phyloP scores from a whole-genome alignment of 2,888 invertebrate genomes.

The Crossocerus cetratus region DNA sequence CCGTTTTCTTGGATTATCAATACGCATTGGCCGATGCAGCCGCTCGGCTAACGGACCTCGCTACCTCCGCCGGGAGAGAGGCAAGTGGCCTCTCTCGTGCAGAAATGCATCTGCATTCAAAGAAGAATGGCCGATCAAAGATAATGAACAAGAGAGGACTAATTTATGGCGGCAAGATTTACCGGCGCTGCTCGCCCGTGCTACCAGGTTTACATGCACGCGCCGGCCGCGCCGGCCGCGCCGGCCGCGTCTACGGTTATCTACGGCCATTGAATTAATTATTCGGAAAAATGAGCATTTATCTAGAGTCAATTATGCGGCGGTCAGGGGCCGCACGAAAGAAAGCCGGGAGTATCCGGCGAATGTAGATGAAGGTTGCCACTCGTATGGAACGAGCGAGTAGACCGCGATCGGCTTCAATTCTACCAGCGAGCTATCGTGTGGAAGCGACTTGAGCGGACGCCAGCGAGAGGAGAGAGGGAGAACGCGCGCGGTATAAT shows the following conservation, averaged over 20 bases:
- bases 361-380: background rate
- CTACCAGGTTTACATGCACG: background rate
- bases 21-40: conserved; percentile 15
- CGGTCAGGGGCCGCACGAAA: too few species aligned
- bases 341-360: background rate
- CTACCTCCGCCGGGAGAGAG: background rate
- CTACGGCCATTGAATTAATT: background rate
- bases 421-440: too few species aligned
- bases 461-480: too few species aligned
- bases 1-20: conserved; percentile 29
- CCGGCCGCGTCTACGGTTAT: background rate
- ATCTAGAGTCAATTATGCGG: background rate
- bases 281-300: conserved; percentile 1
- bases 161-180: conserved; percentile 40
- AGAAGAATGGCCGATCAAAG: conserved; percentile 29
- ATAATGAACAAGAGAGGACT: conserved; percentile 10
- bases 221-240: background rate
- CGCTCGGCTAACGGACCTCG: background rate
- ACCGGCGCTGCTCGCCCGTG: conserved; percentile 10
- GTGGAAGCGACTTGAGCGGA: too few species aligned
- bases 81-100: conserved; percentile 27
- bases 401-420: too few species aligned
- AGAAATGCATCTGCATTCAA: conserved; percentile 41
- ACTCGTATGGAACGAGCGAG: too few species aligned
- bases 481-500: background rate